A percentile compares a stretch with the other conserved stretches of the same genome.
phyloP scores from a whole-genome alignment of 1,140 invertebrate genomes.

The Drosophila varians region DNA sequence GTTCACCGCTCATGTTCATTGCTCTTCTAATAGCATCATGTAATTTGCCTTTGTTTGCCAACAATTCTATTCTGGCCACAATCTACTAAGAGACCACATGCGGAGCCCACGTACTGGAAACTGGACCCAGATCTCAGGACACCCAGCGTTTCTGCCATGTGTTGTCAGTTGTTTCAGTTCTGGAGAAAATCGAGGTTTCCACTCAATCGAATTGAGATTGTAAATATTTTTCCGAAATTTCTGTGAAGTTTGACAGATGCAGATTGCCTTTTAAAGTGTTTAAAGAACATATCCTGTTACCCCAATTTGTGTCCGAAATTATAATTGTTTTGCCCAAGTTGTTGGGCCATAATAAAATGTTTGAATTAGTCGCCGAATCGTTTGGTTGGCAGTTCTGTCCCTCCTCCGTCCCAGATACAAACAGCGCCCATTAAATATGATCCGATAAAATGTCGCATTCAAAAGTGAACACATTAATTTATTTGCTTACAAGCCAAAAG shows the following conservation, averaged over 20 bases:
- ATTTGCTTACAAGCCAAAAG: constrained; percentile 52
- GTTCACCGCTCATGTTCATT: constrained; percentile 63
- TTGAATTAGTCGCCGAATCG: constrained; percentile 15
- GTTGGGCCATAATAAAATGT: neutral
- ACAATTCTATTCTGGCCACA: constrained; percentile 79
- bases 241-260: neutral
- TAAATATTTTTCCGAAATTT: constrained; percentile 16
- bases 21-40: constrained; percentile 76
- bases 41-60: constrained; percentile 79
- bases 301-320: neutral
- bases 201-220: constrained; percentile 26
- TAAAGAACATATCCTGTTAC: too few relatives aligned
- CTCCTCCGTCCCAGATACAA: constrained; percentile 7
- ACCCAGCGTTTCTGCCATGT: constrained; percentile 22
- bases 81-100: constrained; percentile 62
- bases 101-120: constrained; percentile 20
- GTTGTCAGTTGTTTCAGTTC: constrained; percentile 6
- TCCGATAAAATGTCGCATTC: constrained; percentile 45
- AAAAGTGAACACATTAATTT: constrained; percentile 50
- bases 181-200: constrained; percentile 13
- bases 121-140: constrained; percentile 19
- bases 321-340: constrained; percentile 11
- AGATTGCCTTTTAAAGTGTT: too few relatives aligned
- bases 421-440: constrained; percentile 49
- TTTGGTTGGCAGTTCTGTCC: constrained; percentile 9